phyloP scores from a whole-genome alignment of 2,113 vertebrate species.

The Syngnathus typhle region DNA sequence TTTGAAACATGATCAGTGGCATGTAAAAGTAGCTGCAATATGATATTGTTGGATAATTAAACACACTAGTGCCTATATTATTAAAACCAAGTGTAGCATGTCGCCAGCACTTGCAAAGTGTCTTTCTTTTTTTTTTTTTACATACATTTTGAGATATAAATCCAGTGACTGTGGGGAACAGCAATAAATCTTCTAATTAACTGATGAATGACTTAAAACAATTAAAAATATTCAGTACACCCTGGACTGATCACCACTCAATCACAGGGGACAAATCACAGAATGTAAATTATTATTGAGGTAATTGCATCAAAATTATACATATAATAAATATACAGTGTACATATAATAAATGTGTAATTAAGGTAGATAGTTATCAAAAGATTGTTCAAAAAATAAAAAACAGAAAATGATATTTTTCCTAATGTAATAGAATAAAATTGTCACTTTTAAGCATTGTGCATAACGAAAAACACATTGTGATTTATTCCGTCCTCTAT shows the following conservation, averaged over 20 bases:
- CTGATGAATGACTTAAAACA: not conserved
- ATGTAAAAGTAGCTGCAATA: constrained; percentile 4
- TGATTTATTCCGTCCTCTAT: not conserved
- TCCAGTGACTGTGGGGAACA: not conserved
- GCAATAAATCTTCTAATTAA: not conserved
- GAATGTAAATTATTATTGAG: not conserved
- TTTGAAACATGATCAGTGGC: constrained; percentile 7
- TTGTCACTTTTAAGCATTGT: not conserved
- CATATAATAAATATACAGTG: too few relatives aligned
- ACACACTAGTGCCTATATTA: not conserved
- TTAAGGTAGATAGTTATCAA: too few relatives aligned
- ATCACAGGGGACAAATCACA: not conserved
- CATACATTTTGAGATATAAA: not conserved
- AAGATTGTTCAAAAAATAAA: not conserved
- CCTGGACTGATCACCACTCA: not conserved
- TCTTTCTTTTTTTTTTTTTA: not conserved
- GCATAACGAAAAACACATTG: not conserved
- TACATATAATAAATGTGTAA: too few relatives aligned
- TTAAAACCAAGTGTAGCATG: not conserved
- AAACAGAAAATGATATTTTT: not conserved
- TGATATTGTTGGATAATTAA: not conserved
- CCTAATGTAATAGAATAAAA: not conserved
- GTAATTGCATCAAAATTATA: too few relatives aligned
- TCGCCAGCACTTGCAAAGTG: not conserved
- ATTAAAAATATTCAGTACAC: not conserved